Percentiles rank a stretch among this genome's conserved stretches.
Evolutionary conservation across 2,797 vertebrate genomes (phyloP).

Genomic region (Otus scops): DNA sequence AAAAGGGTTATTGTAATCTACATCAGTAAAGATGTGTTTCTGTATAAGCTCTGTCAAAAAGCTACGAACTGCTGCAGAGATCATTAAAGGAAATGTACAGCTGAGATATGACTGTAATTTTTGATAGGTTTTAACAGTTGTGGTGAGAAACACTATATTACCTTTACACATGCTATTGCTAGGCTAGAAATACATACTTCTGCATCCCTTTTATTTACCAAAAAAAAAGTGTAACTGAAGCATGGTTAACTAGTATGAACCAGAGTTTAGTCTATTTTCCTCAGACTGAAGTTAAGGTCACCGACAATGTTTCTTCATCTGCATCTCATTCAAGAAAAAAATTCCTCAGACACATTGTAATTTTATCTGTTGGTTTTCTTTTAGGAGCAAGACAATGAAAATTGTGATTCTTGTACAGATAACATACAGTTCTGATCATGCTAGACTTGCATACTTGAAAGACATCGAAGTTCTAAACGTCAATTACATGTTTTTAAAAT

Average conservation of each 20-base stretch:
- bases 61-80: neutral
- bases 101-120: neutral
- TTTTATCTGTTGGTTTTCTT: neutral
- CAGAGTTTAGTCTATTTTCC: neutral
- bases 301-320: neutral
- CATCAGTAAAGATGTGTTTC: neutral
- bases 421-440: neutral
- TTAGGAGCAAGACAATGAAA: neutral
- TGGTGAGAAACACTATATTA: rapidly evolving
- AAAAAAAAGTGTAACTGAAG: neutral
- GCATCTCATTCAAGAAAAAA: neutral
- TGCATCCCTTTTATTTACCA: neutral
- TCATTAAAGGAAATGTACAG: neutral
- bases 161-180: neutral
- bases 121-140: neutral
- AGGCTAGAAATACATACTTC: neutral
- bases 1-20: neutral
- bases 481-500: neutral
- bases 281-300: neutral
- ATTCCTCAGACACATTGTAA: neutral
- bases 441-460: neutral
- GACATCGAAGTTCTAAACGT: neutral
- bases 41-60: neutral
- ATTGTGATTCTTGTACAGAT: neutral
- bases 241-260: neutral